Evolutionary conservation across 1,140 invertebrate species (phyloP).

Genomic region (Pissodes strobi): DNA sequence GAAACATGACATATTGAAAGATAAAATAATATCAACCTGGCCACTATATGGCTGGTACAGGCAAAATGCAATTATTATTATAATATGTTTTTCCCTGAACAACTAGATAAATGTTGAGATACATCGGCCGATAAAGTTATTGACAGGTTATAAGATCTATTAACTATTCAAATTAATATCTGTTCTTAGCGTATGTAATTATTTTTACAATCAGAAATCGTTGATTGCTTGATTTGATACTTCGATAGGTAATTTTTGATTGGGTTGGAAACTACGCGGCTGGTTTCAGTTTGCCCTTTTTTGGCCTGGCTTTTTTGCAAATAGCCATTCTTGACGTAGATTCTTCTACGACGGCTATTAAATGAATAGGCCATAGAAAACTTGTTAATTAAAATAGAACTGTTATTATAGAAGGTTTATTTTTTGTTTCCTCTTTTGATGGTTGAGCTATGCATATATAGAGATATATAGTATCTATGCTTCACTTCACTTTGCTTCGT

Average conservation of each 20-base stretch:
- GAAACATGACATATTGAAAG: background rate
- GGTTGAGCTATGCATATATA: too few relatives aligned
- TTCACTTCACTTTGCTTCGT: too few relatives aligned
- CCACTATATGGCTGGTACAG: slow-evolving; percentile 7
- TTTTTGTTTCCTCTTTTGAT: too few relatives aligned
- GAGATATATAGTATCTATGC: too few relatives aligned
- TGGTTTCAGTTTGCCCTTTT: background rate
- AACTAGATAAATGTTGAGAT: slow-evolving; percentile 22
- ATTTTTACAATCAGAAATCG: slow-evolving; percentile 23
- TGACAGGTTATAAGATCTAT: slow-evolving; percentile 31
- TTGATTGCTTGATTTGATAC: slow-evolving; percentile 3
- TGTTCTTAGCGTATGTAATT: slow-evolving; percentile 10
- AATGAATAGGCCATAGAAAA: too few relatives aligned
- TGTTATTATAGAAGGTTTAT: too few relatives aligned
- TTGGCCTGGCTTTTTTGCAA: background rate
- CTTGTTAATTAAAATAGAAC: too few relatives aligned
- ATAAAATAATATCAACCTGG: background rate
- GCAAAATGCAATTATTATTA: slow-evolving; percentile 29
- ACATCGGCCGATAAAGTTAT: slow-evolving; percentile 22
- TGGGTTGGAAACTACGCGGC: background rate
- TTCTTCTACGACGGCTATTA: background rate
- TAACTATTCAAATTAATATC: slow-evolving; percentile 29
- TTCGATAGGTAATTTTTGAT: slow-evolving; percentile 1
- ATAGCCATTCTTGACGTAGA: background rate
- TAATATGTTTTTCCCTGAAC: slow-evolving; percentile 11